Base-by-base conservation (phyloP, 2,797 vertebrate genomes). In the Picus viridis region DNA sequence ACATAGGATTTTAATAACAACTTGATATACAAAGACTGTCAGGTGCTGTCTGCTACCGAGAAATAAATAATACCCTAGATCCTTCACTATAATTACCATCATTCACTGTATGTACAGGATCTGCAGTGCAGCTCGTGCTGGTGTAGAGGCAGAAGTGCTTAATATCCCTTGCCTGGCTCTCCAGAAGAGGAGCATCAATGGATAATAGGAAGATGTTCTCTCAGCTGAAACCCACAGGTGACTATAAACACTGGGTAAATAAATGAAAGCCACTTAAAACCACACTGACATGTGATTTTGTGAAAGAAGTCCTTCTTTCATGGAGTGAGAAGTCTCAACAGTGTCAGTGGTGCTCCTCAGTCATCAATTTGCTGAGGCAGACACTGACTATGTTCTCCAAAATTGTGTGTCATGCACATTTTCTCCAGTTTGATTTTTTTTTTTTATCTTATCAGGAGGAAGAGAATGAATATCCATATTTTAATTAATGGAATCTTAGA, bases 1-100 rank as follows among this genome's bases (percentile, higher is more conserved):
- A 88, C 77, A 95, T 45, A 96, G 80, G 87, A 95, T 96, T 97
- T 97, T 96, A 96, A 95, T 96, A 97, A 95, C 92, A 96, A 92
- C 80, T 96, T 96, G 92, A 97, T 96, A 95, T 92, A 96, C 78
- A 96, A 97, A 96, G 94, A 94, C 88, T 96, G 91, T 94, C 88
- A 96, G 94, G 68, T 88, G 56, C 87, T 96, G 88, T 96, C 92
- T 96, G 77, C 90, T 97, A 72, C 61, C 81, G 95, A 93, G 91
- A 97, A 96, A 96, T 96, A 97, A 96, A 96, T 95, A 95, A 89
- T 81, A 93, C 83, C 64, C 77, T 89, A 95, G 73, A 87, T 89
- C 49, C 74, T 96, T 95, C 76, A 91, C 76, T 95, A 39, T 96
- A 96, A 96, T 96, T 97, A 93, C 57, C 85, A 91, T 93, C 92